Base-by-base conservation (phyloP, 2,888 invertebrate genomes). In the Malthinus flaveolus region DNA sequence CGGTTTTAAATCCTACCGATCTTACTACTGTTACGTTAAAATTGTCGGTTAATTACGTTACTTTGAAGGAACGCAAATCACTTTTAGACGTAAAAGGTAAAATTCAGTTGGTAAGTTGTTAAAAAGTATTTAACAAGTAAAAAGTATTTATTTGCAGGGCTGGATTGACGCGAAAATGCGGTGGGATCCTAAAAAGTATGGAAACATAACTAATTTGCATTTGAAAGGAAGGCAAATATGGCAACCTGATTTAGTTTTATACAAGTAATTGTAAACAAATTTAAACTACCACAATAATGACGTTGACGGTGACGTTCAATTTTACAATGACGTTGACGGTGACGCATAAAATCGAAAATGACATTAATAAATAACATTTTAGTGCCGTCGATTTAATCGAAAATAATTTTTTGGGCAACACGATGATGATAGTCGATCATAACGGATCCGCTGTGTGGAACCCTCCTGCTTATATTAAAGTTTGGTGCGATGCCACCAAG, bases 91-190 rank as follows among this genome's bases (percentile, higher is more conserved):
- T 81, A 8, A 72, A 77, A 12, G 78, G 82, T 60, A 70, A 73
- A 46, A 66, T 81, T 5, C 66, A 74, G 56, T 61, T 83, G 76
- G 82, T 82, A 74, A 77, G 71, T 65, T 13, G 6, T 23, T 23
- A 3, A 23, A 23, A 23, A 23, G 23, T 5, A 3, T 23, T 23
- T 23, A 23, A 23, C 2, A 8, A 32, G 7, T 12, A 10, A 53
- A 58, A 47, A 58, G 57, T 60, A 32, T 31, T 50, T 57, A 61
- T 78, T n/a, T 78, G 33, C 71, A 87, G 87, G 78, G 75, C 61
- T 89, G 89, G 89, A 76, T 71, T 0, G 89, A 89, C 66, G 76
- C 81, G 9, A 84, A 83, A 59, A 74, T 88, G 67, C 74, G 78
- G 0, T 89, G 89, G 89, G 76, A 83, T 62, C 83, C 85, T 0